Base-by-base conservation (phyloP, 2,888 invertebrate genomes). In the Spisula subtruncata region DNA sequence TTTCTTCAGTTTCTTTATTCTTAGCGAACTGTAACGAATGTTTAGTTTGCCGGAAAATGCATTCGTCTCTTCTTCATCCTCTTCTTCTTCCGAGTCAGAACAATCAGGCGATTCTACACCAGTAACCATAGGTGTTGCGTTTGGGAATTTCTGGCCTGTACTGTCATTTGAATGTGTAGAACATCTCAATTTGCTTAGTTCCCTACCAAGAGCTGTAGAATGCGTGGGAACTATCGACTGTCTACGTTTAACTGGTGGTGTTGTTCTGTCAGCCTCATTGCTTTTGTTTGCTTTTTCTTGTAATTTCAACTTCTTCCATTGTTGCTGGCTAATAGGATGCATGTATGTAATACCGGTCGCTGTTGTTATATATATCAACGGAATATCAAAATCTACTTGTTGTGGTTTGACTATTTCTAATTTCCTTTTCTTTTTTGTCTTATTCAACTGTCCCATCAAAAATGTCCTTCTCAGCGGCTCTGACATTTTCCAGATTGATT, bases 21-120 rank as follows among this genome's bases (percentile, higher is more conserved):
- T 88, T 81, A 93, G 93, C 29, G 92, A 84, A 48, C 94, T 94
- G 89, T 93, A 93, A 4, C 83, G 83, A 0, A 89, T 82, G 79
- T 92, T 91, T 12, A 93, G 89, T 51, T 91, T 92, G 12, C 86
- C 90, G 0, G 92, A 88, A 83, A 94, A 94, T 18, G 35, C 12
- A 56, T 80, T 83, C 8, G 84, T 75, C 4, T 88, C 86, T 1
- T 86, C 32, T 8, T 86, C 90, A 20, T 89, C 90, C 80, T 79
- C 87, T 25, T 90, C 87, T 20, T 88, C 84, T 1, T 91, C 89
- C 29, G 81, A 83, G 25, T 83, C 84, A 1, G 85, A 80, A 8
- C 8, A 48, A 83, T 90, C 91, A 1, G 90, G 85, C 4, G 90
- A 90, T n/a, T 92, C 89, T 6, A 66, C 82, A 10, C 81, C 88